Evolutionary conservation across 2,113 vertebrate genomes (phyloP).

Genomic region (Oreotragus oreotragus): DNA sequence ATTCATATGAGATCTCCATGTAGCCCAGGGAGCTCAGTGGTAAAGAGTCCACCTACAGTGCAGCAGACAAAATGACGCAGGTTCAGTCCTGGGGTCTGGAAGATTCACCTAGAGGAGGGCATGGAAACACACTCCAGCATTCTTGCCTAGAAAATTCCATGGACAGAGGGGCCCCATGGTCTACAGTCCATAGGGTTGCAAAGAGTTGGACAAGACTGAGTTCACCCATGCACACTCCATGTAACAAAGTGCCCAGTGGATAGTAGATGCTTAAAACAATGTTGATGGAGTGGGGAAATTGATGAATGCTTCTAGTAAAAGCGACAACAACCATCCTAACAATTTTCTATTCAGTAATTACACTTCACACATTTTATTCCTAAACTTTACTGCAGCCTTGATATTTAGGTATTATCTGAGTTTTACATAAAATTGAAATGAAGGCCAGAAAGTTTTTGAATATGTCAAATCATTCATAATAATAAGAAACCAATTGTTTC

Average conservation of each 20-base stretch:
- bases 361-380: neutral
- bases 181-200: neutral
- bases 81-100: neutral
- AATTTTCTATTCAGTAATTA: neutral
- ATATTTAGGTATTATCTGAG: neutral
- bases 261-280: neutral
- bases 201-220: neutral
- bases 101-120: neutral
- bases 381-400: neutral
- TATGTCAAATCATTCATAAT: neutral
- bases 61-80: neutral
- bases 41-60: neutral
- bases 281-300: neutral
- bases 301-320: neutral
- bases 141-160: neutral
- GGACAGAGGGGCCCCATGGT: neutral
- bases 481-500: neutral
- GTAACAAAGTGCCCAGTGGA: no score
- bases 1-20: rapidly evolving
- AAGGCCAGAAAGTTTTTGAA: neutral
- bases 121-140: neutral
- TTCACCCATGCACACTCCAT: neutral
- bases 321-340: neutral
- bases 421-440: neutral
- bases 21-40: neutral